phyloP scores from a whole-genome alignment of 2,797 vertebrate genomes.

The Notamacropus eugenii region DNA sequence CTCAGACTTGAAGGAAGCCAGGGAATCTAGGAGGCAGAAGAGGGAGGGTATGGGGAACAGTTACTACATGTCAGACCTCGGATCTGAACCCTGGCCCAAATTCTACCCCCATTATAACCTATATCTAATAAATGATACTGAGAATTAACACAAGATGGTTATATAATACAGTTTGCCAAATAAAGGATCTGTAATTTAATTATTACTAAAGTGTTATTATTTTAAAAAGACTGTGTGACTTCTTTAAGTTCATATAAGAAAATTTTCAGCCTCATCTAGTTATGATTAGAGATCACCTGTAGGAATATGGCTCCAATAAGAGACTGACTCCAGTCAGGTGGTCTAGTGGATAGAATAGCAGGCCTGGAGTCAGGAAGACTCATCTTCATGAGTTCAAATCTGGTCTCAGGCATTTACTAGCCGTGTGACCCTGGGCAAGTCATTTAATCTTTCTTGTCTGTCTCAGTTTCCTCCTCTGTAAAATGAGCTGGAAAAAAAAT shows the following conservation, averaged over 20 bases:
- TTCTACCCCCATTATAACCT: neutral
- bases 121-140: neutral
- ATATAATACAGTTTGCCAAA: neutral
- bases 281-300: neutral
- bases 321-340: neutral
- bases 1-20: neutral
- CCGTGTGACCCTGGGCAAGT: too few relatives aligned
- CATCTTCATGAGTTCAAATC: neutral
- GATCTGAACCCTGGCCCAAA: neutral
- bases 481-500: neutral
- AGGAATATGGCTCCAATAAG: neutral
- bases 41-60: neutral
- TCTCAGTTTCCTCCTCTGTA: neutral
- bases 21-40: neutral
- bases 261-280: neutral
- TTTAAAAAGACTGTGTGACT: neutral
- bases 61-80: neutral
- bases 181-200: neutral
- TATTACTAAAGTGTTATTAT: neutral
- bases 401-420: neutral
- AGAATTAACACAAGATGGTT: neutral
- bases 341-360: too few relatives aligned
- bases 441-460: neutral
- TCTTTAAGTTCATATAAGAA: neutral
- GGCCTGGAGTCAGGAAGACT: neutral